Evolutionary conservation across 2,113 vertebrate species (phyloP).

Genomic region (Brienomyrus brachyistius): DNA sequence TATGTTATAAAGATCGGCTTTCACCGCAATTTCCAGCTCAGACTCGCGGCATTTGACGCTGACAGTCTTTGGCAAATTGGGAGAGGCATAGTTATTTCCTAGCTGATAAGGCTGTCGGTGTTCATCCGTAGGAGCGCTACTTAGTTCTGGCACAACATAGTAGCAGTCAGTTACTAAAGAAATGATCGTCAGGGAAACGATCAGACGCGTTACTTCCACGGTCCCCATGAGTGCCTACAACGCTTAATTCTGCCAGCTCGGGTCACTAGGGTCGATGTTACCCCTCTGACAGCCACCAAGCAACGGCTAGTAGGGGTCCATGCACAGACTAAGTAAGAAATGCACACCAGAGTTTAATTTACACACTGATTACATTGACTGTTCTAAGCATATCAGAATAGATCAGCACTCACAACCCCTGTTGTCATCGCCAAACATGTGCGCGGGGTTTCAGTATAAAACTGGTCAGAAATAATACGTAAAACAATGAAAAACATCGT

Average conservation of each 20-base stretch:
- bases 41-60: conserved; percentile 22
- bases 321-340: background rate
- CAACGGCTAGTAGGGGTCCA: background rate
- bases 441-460: background rate
- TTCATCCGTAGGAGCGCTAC: background rate
- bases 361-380: background rate
- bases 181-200: background rate
- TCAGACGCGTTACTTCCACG: no score
- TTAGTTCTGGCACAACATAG: background rate
- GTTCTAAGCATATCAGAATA: background rate
- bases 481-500: background rate
- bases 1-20: conserved; percentile 26
- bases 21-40: conserved; percentile 24
- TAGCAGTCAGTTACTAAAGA: background rate
- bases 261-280: background rate
- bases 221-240: background rate
- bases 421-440: background rate
- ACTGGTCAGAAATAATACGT: background rate
- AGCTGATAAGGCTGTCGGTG: background rate
- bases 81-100: background rate
- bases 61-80: background rate
- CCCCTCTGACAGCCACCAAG: background rate
- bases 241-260: background rate
- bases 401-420: background rate
- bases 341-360: conserved; percentile 10